A percentile compares a stretch with the other conserved stretches of the same genome.
phyloP scores from a whole-genome alignment of 2,113 vertebrate genomes.

The Oncorhynchus masou region DNA sequence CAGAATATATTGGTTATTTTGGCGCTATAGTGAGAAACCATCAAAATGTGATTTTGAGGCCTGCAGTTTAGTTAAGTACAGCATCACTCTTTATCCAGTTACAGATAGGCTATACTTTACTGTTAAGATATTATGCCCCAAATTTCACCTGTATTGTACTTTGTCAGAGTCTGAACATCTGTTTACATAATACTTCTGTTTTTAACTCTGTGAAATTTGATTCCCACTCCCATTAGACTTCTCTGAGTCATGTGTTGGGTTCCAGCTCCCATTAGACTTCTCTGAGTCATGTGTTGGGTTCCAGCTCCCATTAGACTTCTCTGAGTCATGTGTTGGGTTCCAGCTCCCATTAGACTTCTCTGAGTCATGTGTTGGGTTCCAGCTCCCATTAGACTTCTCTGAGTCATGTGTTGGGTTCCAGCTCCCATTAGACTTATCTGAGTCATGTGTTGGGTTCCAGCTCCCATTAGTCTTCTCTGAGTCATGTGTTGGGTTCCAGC shows the following conservation, averaged over 20 bases:
- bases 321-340: slow-evolving; percentile 19
- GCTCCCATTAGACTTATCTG: slow-evolving; percentile 33
- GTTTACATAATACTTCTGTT: too few relatives aligned
- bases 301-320: slow-evolving; percentile 61
- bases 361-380: slow-evolving; percentile 31
- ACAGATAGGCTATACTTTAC: too few relatives aligned
- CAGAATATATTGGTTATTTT: too few relatives aligned
- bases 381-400: slow-evolving; percentile 55
- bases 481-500: slow-evolving; percentile 64
- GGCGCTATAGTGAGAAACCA: too few relatives aligned
- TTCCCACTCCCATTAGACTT: background rate
- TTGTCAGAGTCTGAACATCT: too few relatives aligned
- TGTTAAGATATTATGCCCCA: too few relatives aligned
- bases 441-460: slow-evolving; percentile 64
- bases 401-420: slow-evolving; percentile 55
- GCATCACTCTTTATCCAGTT: too few relatives aligned
- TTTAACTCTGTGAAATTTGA: too few relatives aligned
- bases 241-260: slow-evolving; percentile 7
- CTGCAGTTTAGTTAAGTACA: too few relatives aligned
- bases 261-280: slow-evolving; percentile 60
- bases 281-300: slow-evolving; percentile 9
- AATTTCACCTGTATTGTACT: too few relatives aligned
- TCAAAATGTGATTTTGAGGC: too few relatives aligned
- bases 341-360: slow-evolving; percentile 59
- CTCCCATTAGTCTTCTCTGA: background rate